Conservation (phyloP, 2,113 vertebrate genomes). For the Rattus norvegicus region DNA sequence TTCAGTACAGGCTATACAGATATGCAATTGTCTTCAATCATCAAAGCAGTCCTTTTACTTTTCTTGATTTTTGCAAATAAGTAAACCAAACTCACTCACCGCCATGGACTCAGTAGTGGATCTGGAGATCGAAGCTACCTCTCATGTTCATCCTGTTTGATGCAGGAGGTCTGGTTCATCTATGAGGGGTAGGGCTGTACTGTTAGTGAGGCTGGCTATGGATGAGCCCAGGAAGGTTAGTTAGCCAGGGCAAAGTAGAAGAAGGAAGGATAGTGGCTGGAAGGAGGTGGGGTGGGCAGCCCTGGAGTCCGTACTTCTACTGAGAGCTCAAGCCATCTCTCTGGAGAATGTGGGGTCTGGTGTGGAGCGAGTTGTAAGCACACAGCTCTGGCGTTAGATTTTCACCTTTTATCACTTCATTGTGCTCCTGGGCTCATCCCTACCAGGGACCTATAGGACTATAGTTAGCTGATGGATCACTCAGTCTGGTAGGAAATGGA, state of each 20-base stretch:
- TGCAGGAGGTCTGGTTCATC: not conserved
- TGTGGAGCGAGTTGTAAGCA: not conserved
- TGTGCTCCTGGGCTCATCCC: not conserved
- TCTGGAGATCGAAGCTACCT: fast-evolving
- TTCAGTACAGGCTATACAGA: not conserved
- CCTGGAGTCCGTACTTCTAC: too few species aligned
- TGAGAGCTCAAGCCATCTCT: not conserved
- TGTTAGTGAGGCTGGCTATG: too few species aligned
- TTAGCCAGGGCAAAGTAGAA: not conserved
- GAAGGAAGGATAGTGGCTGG: too few species aligned
- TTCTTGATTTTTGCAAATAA: not conserved
- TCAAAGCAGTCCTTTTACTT: not conserved
- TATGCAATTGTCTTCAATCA: not conserved
- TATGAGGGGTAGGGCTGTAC: fast-evolving
- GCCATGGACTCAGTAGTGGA: too few species aligned
- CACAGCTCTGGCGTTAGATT: not conserved
- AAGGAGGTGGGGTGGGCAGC: fast-evolving
- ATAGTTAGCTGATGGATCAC: too few species aligned
- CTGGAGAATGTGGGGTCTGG: not conserved
- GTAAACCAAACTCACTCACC: not conserved
- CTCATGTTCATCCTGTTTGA: not conserved
- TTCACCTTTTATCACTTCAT: not conserved
- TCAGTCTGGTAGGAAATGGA: not conserved
- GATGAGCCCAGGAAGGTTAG: not conserved
- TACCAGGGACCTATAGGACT: too few species aligned